A percentile compares a stretch with the other conserved stretches of the same genome.
phyloP scores from a whole-genome alignment of 2,113 vertebrate species.

The Panurus biarmicus region DNA sequence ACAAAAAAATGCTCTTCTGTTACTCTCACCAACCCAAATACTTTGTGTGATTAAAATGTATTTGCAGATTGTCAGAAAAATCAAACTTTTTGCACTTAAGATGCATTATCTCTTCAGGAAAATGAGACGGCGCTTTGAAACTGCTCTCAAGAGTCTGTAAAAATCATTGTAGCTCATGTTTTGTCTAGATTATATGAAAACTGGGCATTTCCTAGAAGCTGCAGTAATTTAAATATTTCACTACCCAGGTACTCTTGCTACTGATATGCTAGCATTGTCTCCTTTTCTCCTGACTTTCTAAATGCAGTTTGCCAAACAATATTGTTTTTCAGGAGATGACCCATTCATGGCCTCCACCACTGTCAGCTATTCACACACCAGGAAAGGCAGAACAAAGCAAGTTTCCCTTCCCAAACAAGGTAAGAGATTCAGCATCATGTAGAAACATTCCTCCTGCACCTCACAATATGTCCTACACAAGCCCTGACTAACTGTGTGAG shows the following conservation, averaged over 20 bases:
- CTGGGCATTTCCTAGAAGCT: not conserved
- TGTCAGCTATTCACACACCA: conserved; percentile 81
- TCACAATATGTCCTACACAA: not conserved
- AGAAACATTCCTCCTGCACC: not conserved
- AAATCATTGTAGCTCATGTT: not conserved
- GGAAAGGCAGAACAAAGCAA: conserved; percentile 79
- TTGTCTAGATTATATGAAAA: conserved; percentile 9
- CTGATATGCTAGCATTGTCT: not conserved
- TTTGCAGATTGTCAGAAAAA: not conserved
- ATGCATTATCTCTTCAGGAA: not conserved
- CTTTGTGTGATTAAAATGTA: not conserved
- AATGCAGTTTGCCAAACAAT: not conserved
- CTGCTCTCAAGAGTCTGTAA: not conserved
- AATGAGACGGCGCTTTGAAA: not conserved
- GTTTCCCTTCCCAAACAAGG: conserved; percentile 85
- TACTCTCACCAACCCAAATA: not conserved
- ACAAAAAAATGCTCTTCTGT: not conserved
- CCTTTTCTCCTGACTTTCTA: not conserved
- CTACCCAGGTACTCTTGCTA: not conserved
- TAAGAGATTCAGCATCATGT: conserved; percentile 19
- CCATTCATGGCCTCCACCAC: conserved; percentile 83
- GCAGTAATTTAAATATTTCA: not conserved
- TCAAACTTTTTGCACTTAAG: conserved; percentile 3
- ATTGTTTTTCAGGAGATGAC: conserved; percentile 84
- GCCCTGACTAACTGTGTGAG: not conserved